Base-by-base conservation (phyloP, 2,888 invertebrate genomes). In the Leptogaster cylindrica region DNA sequence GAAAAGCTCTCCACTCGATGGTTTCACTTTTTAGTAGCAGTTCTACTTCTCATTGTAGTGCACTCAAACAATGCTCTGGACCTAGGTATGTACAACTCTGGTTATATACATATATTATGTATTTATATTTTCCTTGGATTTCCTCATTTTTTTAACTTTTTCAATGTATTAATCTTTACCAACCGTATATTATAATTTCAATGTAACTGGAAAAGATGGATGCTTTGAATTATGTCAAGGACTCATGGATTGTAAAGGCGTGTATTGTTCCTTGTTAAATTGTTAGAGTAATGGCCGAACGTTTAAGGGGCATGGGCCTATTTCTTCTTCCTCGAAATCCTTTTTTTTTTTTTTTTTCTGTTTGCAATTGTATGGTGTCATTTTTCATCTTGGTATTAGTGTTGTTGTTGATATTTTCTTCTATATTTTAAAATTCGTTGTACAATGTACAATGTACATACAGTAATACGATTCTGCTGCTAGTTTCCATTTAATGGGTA, bases 21-120 rank as follows among this genome's bases (percentile, higher is more conserved):
- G 61, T 68, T 65, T 61, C 68, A 68, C 27, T 68, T 46, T 55
- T 66, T 65, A 50, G 52, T 69, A 25, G 69, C 48, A 55, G 44
- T 50, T 51, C 48, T 69, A n/a, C 51, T 69, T 27, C 55, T 64
- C 14, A 41, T 67, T 55, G 46, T 67, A 36, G 28, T 69, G 58
- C 64, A 65, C 27, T 44, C 55, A 27, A 65, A 64, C 65, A 55
- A 39, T 58, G 69, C 69, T 33, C 33, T 66, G 23, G 69, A 69
- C 64, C 58, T 69, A 44, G 63, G 69, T 69, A 64, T 48, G 69
- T 67, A 66, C 27, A 48, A 28, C 14, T 51, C 7, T 14, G 18
- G 8, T 18, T 63, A 6, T 58, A 33, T 10, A 3, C 14, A 3
- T 10, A n/a, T 18, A 55, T 8, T 20, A 3, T 4, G 31, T 12